Base-by-base conservation (phyloP, 2,113 vertebrate species). In the Mohoua ochrocephala region DNA sequence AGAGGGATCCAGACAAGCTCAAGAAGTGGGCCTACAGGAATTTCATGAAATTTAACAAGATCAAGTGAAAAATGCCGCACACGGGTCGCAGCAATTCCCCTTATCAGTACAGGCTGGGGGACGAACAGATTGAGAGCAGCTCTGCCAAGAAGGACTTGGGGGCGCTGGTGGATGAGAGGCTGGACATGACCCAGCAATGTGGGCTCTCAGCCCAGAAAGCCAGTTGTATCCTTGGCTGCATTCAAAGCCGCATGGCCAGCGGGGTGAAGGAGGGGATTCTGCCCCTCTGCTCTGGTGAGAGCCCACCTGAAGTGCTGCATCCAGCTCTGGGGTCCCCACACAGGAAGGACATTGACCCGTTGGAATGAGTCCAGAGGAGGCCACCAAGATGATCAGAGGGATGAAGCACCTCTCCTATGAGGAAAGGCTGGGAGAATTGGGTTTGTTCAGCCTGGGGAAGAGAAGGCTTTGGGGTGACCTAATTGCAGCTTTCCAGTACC, bases 291-390 rank as follows among this genome's bases (percentile, higher is more conserved):
- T 37, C 61, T 50, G 4, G 4, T 37, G 31, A 35, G 20, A 27
- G 4, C 24, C 13, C 37, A 45, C 13, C 10, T 67, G 44, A 1
- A 74, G 4, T 1, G 11, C 7, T 59, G 37, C 37, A 65, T 17
- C 31, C 27, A 44, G 26, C 52, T 65, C 60, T 37, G 59, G n/a
- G 12, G 0, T 4, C 4, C 2, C 23, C 27, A 73, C 18, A 65
- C 15, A 44, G 37, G 6, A 59, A 44, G 1, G 7, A 33, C 15
- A 44, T 3, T 0, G 0, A 33, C 7, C 5, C 11, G 8, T 13
- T 42, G 27, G 59, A 42, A 8, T 1, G 3, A 28, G 27, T 16
- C 14, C 52, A 73, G 59, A 50, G 44, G 15, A 73, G 11, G 18
- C 22, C 42, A 50, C 13, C 10, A 28, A 65, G 22, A 50, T 20